These are phyloP conservation scores for Alexandromys fortis DNA, from an alignment of 2,113 vertebrate species.

Conservation along the genomic window DNA sequence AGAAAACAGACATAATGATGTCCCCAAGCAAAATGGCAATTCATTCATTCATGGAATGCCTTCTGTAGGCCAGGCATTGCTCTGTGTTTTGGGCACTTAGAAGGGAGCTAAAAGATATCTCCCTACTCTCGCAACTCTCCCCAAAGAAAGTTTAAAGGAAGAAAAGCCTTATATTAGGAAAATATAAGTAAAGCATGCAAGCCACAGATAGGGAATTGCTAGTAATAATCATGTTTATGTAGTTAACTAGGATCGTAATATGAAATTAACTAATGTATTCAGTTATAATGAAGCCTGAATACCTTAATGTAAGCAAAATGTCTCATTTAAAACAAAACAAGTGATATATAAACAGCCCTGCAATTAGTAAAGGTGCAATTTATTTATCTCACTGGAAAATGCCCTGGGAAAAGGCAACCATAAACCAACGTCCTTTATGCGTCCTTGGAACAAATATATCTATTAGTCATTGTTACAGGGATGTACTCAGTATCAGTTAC, in stretches of 20 bases:
- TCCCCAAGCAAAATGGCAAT: background rate
- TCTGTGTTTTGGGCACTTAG: background rate
- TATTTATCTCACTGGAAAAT: background rate
- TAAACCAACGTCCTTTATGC: background rate
- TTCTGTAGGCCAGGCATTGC: background rate
- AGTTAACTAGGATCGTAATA: constrained; percentile 19
- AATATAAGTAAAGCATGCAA: background rate
- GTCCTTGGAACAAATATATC: background rate
- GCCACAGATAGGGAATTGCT: constrained; percentile 12
- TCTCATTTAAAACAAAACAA: constrained; percentile 59
- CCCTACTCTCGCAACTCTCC: rapidly evolving
- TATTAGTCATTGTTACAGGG: constrained; percentile 1
- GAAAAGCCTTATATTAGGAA: background rate
- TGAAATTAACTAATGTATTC: constrained; percentile 47
- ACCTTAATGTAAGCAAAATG: constrained; percentile 33
- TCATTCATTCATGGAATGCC: background rate
- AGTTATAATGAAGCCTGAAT: constrained; percentile 53
- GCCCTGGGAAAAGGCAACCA: background rate
- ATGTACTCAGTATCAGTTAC: background rate
- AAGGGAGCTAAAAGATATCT: background rate
- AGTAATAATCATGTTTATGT: background rate
- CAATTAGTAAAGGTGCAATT: constrained; percentile 14
- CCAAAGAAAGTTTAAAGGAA: background rate
- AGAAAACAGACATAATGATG: background rate
- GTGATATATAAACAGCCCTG: constrained; percentile 46